Evolutionary conservation across 2,888 invertebrate species (phyloP), one percentile per base, ranked within the genome.

Genomic region (Choristoneura rosaceana): DNA sequence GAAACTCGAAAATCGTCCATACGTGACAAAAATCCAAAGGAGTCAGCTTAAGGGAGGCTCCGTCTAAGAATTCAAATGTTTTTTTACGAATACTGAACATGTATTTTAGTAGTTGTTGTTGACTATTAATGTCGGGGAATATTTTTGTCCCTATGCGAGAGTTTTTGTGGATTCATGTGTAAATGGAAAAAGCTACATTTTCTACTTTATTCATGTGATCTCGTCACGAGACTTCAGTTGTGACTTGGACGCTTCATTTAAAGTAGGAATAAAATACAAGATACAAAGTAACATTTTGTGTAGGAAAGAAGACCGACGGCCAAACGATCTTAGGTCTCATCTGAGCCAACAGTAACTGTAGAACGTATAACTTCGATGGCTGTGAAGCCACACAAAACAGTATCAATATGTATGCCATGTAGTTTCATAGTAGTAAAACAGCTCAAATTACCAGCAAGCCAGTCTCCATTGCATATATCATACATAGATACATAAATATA

Each of bases 1-100:
- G 83, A 82, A 87, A 87, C 85, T 86, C 85, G 86, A 89, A 89
- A 89, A 90, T 89, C 87, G 89, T 77, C 77, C 74, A 76, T 75
- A 87, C 90, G 91, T 90, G 91, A 80, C 69, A 33, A 12, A 89
- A 87, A 88, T 89, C 71, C 14, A 9, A 45, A 76, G 65, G 43
- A 64, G 71, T 61, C 17, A 66, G 74, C 75, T 77, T 75, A 70
- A 55, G 47, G 50, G 47, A 62, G 47, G 58, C 38, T 58, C 47
- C 61, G 47, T 15, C 67, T 17, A 10, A 61, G 71, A 68, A 68
- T 71, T 68, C 71, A 68, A 71, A 71, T 71, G 71, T 62, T 68
- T 71, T 71, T 71, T 68, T 71, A 62, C 71, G 67, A 58, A 71
- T 58, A 58, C 45, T 25, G 62, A 47, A 33, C 62, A 68, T 61